phyloP scores from a whole-genome alignment of 2,888 invertebrate genomes.

The Andrena camellia region DNA sequence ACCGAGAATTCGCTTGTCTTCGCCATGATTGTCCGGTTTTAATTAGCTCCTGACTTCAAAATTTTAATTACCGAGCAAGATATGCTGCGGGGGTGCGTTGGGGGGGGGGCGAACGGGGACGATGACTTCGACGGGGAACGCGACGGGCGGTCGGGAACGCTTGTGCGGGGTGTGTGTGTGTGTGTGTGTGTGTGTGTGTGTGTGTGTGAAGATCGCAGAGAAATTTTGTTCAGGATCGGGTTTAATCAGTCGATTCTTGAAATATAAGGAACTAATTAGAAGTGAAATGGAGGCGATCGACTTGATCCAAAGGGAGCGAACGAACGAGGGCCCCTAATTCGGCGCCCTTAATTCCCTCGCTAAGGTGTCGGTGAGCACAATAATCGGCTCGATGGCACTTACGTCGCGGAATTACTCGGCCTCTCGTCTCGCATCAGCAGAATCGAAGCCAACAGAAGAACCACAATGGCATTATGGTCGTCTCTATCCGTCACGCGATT shows the following conservation, averaged over 20 bases:
- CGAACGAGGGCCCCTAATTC: background rate
- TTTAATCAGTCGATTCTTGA: too few relatives aligned
- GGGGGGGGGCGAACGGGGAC: background rate
- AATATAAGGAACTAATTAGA: constrained; percentile 4
- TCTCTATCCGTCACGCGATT: constrained; percentile 21
- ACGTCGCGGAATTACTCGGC: constrained; percentile 21
- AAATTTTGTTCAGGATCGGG: background rate
- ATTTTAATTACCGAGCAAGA: constrained; percentile 43
- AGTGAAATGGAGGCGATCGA: background rate
- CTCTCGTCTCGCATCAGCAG: constrained; percentile 19
- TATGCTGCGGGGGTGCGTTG: background rate
- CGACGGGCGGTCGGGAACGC: background rate
- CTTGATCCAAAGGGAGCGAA: background rate
- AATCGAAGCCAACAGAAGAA: constrained; percentile 13
- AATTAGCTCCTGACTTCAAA: constrained; percentile 45
- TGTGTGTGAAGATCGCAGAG: background rate
- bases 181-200: too few relatives aligned
- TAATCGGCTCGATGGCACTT: constrained; percentile 21
- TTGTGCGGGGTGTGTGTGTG: background rate
- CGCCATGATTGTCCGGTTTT: constrained; percentile 26
- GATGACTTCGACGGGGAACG: background rate
- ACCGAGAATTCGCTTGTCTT: constrained; percentile 22
- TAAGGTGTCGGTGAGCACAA: constrained; percentile 34
- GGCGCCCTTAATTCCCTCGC: constrained; percentile 1
- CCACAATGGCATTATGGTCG: constrained; percentile 44